Conservation (phyloP, 53 echinoderm and acorn worm species). For the Zoroaster sp. region DNA sequence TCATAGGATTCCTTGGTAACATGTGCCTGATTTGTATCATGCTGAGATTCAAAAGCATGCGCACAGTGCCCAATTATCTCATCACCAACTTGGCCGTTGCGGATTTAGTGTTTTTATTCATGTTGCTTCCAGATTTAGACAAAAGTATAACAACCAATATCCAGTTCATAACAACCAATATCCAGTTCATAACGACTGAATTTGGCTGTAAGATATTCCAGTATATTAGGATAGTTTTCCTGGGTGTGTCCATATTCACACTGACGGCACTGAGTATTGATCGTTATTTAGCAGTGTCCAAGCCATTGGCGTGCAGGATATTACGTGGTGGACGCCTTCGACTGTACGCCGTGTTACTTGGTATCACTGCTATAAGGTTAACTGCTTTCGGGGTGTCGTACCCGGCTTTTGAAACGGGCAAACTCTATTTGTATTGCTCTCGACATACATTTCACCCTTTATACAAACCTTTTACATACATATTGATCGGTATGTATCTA, state of each 20-base stretch:
- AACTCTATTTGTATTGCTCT: neutral
- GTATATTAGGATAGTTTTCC: slow-evolving; percentile 28
- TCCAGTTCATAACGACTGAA: neutral
- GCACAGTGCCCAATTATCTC: slow-evolving; percentile 58
- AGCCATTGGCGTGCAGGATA: slow-evolving; percentile 13
- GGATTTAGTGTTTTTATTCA: slow-evolving; percentile 17
- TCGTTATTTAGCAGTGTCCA: slow-evolving; percentile 55
- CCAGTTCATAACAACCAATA: too few species aligned
- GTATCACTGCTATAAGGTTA: neutral
- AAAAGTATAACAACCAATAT: neutral
- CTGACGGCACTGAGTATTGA: slow-evolving; percentile 63
- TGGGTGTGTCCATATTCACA: slow-evolving; percentile 46
- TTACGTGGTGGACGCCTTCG: slow-evolving; percentile 7
- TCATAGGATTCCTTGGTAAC: slow-evolving; percentile 48
- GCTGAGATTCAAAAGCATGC: slow-evolving; percentile 51
- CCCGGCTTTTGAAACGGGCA: neutral
- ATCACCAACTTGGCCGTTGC: slow-evolving; percentile 52
- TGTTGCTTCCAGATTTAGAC: slow-evolving; percentile 5
- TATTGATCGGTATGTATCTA: neutral
- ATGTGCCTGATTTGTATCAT: slow-evolving; percentile 35
- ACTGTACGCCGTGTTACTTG: neutral
- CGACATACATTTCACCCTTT: too few species aligned
- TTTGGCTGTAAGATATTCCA: neutral
- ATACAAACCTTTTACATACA: neutral
- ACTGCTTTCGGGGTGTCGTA: neutral